Base-by-base conservation (phyloP, 2,113 vertebrate genomes). In the Myodes glareolus region DNA sequence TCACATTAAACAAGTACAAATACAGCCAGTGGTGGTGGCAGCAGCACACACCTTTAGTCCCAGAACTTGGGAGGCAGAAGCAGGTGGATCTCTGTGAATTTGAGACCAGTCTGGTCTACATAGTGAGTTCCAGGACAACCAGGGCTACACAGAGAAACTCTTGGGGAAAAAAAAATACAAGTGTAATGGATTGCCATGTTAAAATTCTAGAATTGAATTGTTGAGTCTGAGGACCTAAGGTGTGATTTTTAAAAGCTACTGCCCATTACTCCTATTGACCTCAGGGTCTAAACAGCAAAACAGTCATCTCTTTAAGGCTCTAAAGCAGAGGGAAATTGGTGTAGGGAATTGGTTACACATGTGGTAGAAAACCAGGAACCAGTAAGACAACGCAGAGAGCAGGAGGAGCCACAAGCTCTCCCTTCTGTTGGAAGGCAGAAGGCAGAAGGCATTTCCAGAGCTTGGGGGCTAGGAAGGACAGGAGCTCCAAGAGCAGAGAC, bases 311-410 rank as follows among this genome's bases (percentile, higher is more conserved):
- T 80, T 88, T 63, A 36, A 45, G 67, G 29, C 58, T 63, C 6
- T 93, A 27, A 87, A 92, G 76, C 3, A 50, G 36, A 93, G 36
- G 52, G 31, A 88, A 84, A 78, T 17, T 87, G 85, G 76, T 67
- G 65, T 73, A 77, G 77, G 84, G 45, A 45, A 45, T 9, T 93
- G 85, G 52, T 68, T 47, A 90, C 29, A 73, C 5, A 1, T 31
- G 21, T 75, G 42, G 89, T 0, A 65, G 58, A 92, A 95, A 93
- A 77, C 72, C 76, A 68, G 67, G 61, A 87, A 94, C 87, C 16
- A n/a, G 50, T 73, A 65, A 95, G 91, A 80, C 67, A 72, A 47
- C 21, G 19, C 80, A 39, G 75, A 50, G 52, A 63, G 23, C 9
- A 77, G 8, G 91, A 77, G 58, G 19, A 94, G 29, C 47, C 63